Evolutionary conservation across 2,113 vertebrate genomes (phyloP).

Genomic region (Bufo bufo): DNA sequence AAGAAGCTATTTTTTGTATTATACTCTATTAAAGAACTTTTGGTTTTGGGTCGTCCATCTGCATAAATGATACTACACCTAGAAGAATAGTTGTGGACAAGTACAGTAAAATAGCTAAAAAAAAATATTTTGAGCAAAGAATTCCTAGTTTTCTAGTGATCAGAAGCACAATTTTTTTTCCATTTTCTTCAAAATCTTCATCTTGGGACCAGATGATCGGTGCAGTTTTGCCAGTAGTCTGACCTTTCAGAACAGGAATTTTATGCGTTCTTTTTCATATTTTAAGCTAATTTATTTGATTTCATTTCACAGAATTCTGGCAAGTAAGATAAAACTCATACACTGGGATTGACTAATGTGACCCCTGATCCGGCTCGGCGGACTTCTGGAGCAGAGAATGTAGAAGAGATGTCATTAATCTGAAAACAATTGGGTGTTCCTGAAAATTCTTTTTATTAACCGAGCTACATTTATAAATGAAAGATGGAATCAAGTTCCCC

Average conservation of each 20-base stretch:
- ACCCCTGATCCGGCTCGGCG: neutral
- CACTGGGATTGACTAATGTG: slow-evolving; percentile 8
- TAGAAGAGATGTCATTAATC: neutral
- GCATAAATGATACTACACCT: too few species aligned
- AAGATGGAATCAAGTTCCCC: neutral
- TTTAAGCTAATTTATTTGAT: slow-evolving; percentile 55
- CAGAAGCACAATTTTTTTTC: neutral
- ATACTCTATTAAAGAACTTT: too few species aligned
- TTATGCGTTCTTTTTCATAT: slow-evolving; percentile 46
- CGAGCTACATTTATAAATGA: neutral
- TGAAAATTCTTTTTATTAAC: neutral
- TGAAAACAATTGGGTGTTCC: neutral
- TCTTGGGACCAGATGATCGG: slow-evolving; percentile 53
- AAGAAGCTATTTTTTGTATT: too few species aligned
- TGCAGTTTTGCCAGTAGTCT: slow-evolving; percentile 47
- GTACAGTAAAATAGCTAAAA: neutral
- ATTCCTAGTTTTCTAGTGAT: neutral
- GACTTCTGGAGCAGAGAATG: neutral
- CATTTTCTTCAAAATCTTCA: slow-evolving; percentile 29
- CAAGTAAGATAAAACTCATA: slow-evolving; percentile 10
- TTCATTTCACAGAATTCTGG: slow-evolving; percentile 49
- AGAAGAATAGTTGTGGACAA: too few species aligned
- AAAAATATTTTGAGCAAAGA: neutral
- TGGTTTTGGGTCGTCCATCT: too few species aligned
- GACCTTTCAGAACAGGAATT: slow-evolving; percentile 50